Evolutionary conservation across 2,888 invertebrate genomes (phyloP), one percentile per base, ranked within the genome.

Genomic region (Hirtodrosophila trivittata): DNA sequence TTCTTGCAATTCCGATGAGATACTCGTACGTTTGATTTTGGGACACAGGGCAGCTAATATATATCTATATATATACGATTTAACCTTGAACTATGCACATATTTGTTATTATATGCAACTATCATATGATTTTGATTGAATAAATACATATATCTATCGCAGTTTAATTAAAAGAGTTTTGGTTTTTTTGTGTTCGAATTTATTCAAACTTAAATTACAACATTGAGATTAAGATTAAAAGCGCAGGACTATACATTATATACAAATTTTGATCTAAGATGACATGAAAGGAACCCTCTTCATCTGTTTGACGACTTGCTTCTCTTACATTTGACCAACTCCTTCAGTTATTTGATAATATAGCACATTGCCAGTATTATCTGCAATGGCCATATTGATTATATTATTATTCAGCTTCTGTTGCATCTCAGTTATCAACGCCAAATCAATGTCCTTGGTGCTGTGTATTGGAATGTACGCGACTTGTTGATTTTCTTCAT

Each of bases 291-390:
- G n/a, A n/a, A n/a, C n/a, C n/a, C n/a, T n/a, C n/a, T 25, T 25
- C 25, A 4, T 32, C 12, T 32, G 7, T 32, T 32, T 32, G n/a
- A 32, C 3, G 32, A 8, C 32, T 28, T 7, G 28, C 28, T 28
- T 28, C 9, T n/a, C 9, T 28, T 28, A 9, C 1, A 35, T 35
- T 35, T 21, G 5, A 21, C 13, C n/a, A 10, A 89, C 68, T 52
- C 88, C 89, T 78, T 89, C 66, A 10, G 75, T 69, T 52, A 91
- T 75, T 90, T 92, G 87, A 89, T 93, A 91, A 69, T 91, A 92
- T 6, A 92, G 88, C 55, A 91, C 90, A 1, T 91, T 92, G 3
- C 91, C 91, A 42, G 91, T 91, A 1, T 91, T 80, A 60, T 91
- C 90, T 6, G 91, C 89, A 14, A 92, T 87, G 6, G 89, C 91